Evolutionary conservation across 2,888 invertebrate genomes (phyloP).

Genomic region (Rhogogaster chlorosoma): DNA sequence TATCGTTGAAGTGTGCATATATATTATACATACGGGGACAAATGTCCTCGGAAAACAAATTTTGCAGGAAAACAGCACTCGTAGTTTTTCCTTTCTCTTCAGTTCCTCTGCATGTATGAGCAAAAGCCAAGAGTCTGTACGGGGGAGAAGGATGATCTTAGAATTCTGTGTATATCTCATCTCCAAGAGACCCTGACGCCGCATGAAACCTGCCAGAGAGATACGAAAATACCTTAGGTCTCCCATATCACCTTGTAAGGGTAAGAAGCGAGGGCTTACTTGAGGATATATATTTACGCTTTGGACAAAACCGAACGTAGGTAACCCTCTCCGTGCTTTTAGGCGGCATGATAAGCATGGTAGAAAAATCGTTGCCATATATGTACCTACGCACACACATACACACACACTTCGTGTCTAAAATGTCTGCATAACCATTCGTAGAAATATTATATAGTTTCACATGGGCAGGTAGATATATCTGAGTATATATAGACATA

Average conservation of each 20-base stretch:
- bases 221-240: slow-evolving; percentile 30
- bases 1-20: neutral
- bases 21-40: too few species aligned
- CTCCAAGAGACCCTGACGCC: neutral
- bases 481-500: neutral
- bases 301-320: slow-evolving; percentile 20
- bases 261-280: neutral
- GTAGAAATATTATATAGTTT: neutral
- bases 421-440: neutral
- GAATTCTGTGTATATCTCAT: slow-evolving; percentile 32
- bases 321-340: neutral
- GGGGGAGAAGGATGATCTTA: neutral
- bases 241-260: slow-evolving; percentile 28
- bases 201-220: neutral
- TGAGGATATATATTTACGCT: neutral
- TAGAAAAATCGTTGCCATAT: neutral
- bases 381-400: neutral
- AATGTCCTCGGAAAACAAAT: slow-evolving; percentile 16
- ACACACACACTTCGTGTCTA: neutral
- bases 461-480: neutral
- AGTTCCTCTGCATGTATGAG: neutral
- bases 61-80: neutral
- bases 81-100: neutral
- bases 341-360: neutral
- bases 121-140: neutral